Conservation (phyloP, 2,797 vertebrate genomes). For the Balearica regulorum region DNA sequence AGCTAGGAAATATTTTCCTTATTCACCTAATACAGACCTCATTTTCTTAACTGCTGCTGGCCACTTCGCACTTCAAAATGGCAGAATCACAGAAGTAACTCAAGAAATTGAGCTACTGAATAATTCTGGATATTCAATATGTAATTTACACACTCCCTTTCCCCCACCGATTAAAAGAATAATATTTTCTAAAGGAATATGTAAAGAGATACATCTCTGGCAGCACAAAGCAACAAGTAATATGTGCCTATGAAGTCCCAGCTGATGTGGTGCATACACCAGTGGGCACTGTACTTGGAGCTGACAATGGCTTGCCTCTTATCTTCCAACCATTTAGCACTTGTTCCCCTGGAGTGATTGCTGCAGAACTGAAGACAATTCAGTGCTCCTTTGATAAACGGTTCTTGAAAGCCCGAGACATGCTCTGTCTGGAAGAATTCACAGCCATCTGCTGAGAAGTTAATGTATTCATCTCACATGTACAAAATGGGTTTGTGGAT, state of each 20-base stretch:
- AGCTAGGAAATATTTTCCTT: background rate
- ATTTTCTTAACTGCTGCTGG: background rate
- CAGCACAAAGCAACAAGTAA: background rate
- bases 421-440: slow-evolving; percentile 37
- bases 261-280: background rate
- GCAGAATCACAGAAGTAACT: background rate
- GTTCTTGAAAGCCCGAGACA: background rate
- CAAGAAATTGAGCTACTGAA: background rate
- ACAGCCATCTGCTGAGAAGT: slow-evolving; percentile 32
- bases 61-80: background rate
- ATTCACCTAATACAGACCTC: background rate
- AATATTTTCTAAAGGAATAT: background rate
- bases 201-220: background rate
- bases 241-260: background rate
- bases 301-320: background rate
- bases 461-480: slow-evolving; percentile 17
- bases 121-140: background rate
- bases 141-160: background rate
- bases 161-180: background rate
- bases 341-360: background rate
- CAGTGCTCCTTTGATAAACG: slow-evolving; percentile 5
- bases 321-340: background rate
- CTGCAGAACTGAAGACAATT: slow-evolving; percentile 5
- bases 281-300: background rate
- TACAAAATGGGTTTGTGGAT: background rate